Conservation (phyloP, 2,113 vertebrate genomes). For the Campylomormyrus tamandua region DNA sequence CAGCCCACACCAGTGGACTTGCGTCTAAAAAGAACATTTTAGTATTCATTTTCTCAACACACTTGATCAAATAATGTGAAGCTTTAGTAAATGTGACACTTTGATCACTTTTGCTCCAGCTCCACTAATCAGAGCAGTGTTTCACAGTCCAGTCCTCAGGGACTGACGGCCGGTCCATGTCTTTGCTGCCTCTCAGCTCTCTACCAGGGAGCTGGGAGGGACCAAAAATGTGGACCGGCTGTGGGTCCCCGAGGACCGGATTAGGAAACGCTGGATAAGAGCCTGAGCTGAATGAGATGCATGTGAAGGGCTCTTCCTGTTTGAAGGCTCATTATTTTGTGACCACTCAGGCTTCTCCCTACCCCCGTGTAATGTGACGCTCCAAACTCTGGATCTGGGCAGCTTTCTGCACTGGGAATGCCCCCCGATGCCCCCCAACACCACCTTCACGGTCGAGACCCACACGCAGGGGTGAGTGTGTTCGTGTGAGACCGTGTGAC, state of each 20-base stretch:
- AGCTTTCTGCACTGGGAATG: constrained; percentile 58
- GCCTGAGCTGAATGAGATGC: background rate
- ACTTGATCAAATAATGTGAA: background rate
- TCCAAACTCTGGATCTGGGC: constrained; percentile 51
- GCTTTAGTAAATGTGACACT: background rate
- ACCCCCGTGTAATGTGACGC: constrained; percentile 40
- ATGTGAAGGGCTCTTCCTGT: constrained; percentile 23
- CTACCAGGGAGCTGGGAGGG: background rate
- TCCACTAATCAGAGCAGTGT: background rate
- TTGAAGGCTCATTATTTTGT: constrained; percentile 32
- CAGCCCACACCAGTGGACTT: background rate
- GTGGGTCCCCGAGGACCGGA: background rate
- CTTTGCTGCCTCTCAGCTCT: background rate
- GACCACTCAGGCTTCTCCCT: constrained; percentile 40
- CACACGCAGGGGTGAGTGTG: constrained; percentile 45
- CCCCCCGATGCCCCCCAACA: constrained; percentile 41
- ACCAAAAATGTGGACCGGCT: too few relatives aligned
- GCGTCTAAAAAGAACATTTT: background rate
- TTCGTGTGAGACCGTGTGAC: background rate
- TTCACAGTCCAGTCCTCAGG: background rate
- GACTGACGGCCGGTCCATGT: background rate
- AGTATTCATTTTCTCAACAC: background rate
- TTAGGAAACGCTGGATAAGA: background rate
- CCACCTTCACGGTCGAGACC: constrained; percentile 55
- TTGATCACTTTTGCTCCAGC: too few relatives aligned